Conservation (phyloP, 2,888 invertebrate genomes). For the Idaea straminata region DNA sequence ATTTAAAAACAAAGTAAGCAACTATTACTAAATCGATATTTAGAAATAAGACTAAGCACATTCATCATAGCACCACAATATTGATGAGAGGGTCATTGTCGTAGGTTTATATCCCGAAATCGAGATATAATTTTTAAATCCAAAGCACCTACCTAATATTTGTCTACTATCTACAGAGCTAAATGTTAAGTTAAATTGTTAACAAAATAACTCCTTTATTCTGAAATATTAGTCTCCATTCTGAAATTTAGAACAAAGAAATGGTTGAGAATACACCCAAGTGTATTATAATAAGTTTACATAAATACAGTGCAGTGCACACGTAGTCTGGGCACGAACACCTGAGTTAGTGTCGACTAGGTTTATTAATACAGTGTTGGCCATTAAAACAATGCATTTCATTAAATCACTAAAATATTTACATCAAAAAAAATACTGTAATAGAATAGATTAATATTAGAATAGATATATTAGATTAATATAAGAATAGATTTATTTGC, state of each 20-base stretch:
- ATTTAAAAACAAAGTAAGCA: too few relatives aligned
- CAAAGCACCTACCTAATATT: too few relatives aligned
- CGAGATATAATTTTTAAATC: too few relatives aligned
- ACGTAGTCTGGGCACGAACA: constrained; percentile 59
- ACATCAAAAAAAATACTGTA: not conserved
- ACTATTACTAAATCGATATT: too few relatives aligned
- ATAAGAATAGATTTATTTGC: too few relatives aligned
- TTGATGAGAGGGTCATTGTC: too few relatives aligned
- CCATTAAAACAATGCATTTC: constrained; percentile 15
- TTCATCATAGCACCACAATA: too few relatives aligned
- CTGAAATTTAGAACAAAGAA: not conserved
- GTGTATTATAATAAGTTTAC: constrained; percentile 14
- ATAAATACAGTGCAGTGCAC: constrained; percentile 45
- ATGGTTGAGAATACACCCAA: not conserved
- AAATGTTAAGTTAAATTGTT: not conserved
- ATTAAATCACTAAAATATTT: not conserved
- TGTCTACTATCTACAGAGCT: not conserved
- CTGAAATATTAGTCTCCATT: not conserved
- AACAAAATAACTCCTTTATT: not conserved
- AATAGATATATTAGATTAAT: too few relatives aligned
- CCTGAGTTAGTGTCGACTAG: constrained; percentile 60
- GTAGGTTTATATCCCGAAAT: too few relatives aligned
- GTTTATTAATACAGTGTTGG: constrained; percentile 38
- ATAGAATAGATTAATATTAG: not conserved
- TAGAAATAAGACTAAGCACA: too few relatives aligned